phyloP scores from a whole-genome alignment of 2,888 invertebrate species.

The Aleiodes alternator region DNA sequence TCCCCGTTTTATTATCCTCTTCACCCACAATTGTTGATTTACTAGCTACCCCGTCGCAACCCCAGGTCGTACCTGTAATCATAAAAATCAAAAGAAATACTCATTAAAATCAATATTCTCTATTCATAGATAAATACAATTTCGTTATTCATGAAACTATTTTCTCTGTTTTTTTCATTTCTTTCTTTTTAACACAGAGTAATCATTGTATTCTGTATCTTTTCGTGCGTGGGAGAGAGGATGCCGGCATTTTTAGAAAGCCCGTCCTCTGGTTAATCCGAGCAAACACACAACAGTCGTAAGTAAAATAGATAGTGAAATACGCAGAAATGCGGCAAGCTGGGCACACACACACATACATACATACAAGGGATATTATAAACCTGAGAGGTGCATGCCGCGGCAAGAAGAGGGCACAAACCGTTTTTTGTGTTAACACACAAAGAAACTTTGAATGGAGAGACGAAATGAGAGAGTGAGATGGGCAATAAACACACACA shows the following conservation, averaged over 20 bases:
- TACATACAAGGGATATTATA: slow-evolving; percentile 54
- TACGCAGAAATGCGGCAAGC: slow-evolving; percentile 70
- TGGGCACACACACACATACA: slow-evolving; percentile 63
- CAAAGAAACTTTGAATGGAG: slow-evolving; percentile 43
- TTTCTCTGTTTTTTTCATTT: background rate
- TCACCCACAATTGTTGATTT: slow-evolving; percentile 64
- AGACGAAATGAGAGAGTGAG: slow-evolving; percentile 18
- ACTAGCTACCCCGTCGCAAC: slow-evolving; percentile 72
- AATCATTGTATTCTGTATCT: slow-evolving; percentile 32
- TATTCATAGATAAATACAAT: slow-evolving; percentile 19
- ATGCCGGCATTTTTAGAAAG: slow-evolving; percentile 56
- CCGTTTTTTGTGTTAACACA: slow-evolving; percentile 22
- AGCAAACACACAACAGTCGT: slow-evolving; percentile 61
- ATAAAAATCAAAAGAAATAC: slow-evolving; percentile 41
- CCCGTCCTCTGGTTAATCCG: slow-evolving; percentile 65
- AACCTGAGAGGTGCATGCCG: slow-evolving; percentile 41
- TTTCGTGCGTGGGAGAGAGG: slow-evolving; percentile 42
- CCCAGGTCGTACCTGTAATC: slow-evolving; percentile 73
- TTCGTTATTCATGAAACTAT: slow-evolving; percentile 15
- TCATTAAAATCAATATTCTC: slow-evolving; percentile 17
- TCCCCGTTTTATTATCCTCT: slow-evolving; percentile 57
- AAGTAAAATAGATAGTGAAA: slow-evolving; percentile 61
- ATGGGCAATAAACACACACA: slow-evolving; percentile 18
- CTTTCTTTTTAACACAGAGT: slow-evolving; percentile 14
- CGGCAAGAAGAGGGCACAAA: slow-evolving; percentile 38